phyloP scores from a whole-genome alignment of 2,888 invertebrate genomes.

The Coleophora deauratella region DNA sequence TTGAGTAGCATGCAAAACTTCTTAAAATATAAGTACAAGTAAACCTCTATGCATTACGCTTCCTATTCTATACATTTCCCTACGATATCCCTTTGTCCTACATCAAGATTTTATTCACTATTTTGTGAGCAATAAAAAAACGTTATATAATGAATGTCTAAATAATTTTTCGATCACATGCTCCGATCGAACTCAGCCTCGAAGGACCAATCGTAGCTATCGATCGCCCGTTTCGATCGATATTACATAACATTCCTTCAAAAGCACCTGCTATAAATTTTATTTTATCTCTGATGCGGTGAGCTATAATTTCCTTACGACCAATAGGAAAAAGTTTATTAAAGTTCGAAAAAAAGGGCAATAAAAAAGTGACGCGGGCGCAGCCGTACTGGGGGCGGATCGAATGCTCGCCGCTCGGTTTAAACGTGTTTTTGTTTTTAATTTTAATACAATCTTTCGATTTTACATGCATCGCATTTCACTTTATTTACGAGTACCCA shows the following conservation, averaged over 20 bases:
- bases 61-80: too few species aligned
- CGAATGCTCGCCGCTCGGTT: conserved; percentile 43
- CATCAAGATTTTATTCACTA: too few species aligned
- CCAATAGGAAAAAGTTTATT: conserved; percentile 71
- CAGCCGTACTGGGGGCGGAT: conserved; percentile 54
- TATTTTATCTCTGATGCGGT: conserved; percentile 43
- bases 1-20: too few species aligned
- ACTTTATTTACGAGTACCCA: too few species aligned
- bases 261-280: conserved; percentile 66
- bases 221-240: conserved; percentile 42
- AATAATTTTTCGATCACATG: conserved; percentile 25
- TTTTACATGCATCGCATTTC: conserved; percentile 3
- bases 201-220: conserved; percentile 35
- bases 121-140: too few species aligned
- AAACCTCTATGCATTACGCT: too few species aligned
- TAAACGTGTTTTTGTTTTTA: conserved; percentile 55
- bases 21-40: too few species aligned
- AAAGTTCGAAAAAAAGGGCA: conserved; percentile 40
- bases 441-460: conserved; percentile 15
- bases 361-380: conserved; percentile 36
- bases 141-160: too few species aligned
- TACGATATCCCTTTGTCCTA: too few species aligned
- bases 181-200: conserved; percentile 34
- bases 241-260: conserved; percentile 32
- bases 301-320: conserved; percentile 53